These are phyloP conservation scores for Dasyurus viverrinus DNA, from an alignment of 2,113 vertebrate species.

Conservation along the genomic window DNA sequence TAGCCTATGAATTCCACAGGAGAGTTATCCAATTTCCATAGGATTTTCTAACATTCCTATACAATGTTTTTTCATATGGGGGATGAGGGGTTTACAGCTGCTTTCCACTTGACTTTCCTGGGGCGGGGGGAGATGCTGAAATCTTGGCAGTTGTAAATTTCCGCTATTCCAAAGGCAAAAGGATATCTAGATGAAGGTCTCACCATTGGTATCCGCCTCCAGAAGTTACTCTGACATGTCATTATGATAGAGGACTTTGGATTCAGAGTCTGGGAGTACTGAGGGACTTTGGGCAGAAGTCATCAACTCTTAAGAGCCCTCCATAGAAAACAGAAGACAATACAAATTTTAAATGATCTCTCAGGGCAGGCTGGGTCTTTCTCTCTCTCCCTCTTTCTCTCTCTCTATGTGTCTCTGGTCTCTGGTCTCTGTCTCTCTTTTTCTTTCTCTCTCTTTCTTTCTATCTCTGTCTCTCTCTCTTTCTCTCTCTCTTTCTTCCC, in stretches of 20 bases:
- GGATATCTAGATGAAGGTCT: neutral
- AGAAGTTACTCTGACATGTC: neutral
- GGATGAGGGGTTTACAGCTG: constrained; percentile 26
- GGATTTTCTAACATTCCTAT: constrained; percentile 49
- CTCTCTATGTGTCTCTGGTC: too few relatives aligned
- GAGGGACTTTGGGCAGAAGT: neutral
- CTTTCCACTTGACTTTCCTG: constrained; percentile 10
- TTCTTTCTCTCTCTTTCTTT: too few relatives aligned
- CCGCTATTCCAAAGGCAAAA: constrained; percentile 6
- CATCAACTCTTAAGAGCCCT: neutral
- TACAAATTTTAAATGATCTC: neutral
- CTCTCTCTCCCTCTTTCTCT: too few relatives aligned
- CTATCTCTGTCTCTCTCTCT: too few relatives aligned
- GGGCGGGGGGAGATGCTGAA: constrained; percentile 9
- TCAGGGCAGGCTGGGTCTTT: neutral
- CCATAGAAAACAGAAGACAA: rapidly evolving
- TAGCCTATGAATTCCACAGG: constrained; percentile 23
- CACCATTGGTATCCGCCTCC: neutral
- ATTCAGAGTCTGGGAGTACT: neutral
- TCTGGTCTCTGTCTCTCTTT: too few relatives aligned
- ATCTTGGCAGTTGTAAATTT: constrained; percentile 39
- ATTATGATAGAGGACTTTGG: neutral
- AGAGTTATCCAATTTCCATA: constrained; percentile 16
- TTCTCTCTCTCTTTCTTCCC: too few relatives aligned
- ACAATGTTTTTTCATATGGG: neutral